Evolutionary conservation across 2,888 invertebrate species (phyloP), one percentile per base, ranked within the genome.

Genomic region (Bombyx huttoni): DNA sequence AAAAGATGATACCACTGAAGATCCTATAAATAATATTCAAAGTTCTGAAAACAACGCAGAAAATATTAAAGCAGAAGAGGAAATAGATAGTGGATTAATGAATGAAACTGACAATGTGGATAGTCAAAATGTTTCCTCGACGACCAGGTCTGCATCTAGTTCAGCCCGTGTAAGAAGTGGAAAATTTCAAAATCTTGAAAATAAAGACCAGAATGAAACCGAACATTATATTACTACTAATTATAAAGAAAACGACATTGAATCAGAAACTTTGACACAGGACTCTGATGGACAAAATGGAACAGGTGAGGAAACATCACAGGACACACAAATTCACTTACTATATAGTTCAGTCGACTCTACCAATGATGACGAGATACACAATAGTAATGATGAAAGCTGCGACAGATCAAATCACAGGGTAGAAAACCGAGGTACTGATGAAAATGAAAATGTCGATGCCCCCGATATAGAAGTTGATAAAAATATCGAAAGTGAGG

Each of bases 51-150:
- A 60, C 14, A 50, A 61, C 8, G 53, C 51, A 8, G 54, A 53
- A 47, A 51, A 58, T 49, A 52, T 13, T 48, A 54, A 56, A 49
- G 60, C 59, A 33, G 55, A 60, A 49, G 57, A 64, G 46, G 54
- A 67, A 48, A 57, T 65, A 24, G 24, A 24, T 54, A 14, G 55
- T 52, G 48, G 61, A 33, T 51, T 58, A 40, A 3, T 10, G 2
- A 10, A 40, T 40, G 40, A 40, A 40, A 40, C 24, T 24, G 24
- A 33, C 49, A 58, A 40, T 40, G 8, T 6, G 9, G 40, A 40
- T 40, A 40, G 40, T 40, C 8, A 8, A 40, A 40, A 40, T 40
- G 9, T 40, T 40, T 40, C 40, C 12, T 8, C 8, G 12, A 40
- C 8, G 9, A 2, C 40, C 8, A 8, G 40, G 12, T 40, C 40